Evolutionary conservation across 2,888 invertebrate species (phyloP).

Genomic region (Onchidella celtica): DNA sequence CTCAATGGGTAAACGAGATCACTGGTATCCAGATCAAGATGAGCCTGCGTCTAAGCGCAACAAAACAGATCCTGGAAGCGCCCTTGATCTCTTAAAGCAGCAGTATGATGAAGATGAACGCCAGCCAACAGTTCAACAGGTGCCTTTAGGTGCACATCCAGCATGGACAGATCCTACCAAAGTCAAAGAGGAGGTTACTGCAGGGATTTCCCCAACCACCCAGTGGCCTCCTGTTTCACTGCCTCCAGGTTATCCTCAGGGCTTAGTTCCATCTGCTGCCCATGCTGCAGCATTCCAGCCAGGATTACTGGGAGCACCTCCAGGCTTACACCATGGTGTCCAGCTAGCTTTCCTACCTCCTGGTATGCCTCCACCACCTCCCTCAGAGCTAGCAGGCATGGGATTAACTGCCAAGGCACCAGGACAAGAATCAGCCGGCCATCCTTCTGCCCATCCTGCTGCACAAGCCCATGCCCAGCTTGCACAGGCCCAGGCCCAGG

Average conservation of each 20-base stretch:
- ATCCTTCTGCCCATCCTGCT: neutral
- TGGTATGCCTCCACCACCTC: conserved; percentile 46
- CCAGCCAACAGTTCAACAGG: conserved; percentile 46
- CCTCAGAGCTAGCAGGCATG: conserved; percentile 34
- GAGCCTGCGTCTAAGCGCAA: conserved; percentile 67
- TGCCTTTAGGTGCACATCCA: conserved; percentile 1
- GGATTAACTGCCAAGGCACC: conserved; percentile 21
- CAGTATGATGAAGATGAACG: conserved; percentile 72
- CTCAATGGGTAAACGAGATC: conserved; percentile 33
- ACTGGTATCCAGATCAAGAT: conserved; percentile 40
- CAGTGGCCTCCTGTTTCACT: conserved; percentile 39
- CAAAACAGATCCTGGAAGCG: conserved; percentile 65
- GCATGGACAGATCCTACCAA: conserved; percentile 26
- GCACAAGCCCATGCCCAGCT: conserved; percentile 23
- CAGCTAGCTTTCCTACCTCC: conserved; percentile 46
- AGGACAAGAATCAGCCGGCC: conserved; percentile 15
- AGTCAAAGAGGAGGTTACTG: conserved; percentile 44
- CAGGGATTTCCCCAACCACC: neutral
- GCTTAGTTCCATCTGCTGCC: conserved; percentile 23
- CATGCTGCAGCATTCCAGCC: conserved; percentile 47
- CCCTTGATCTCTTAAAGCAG: conserved; percentile 76
- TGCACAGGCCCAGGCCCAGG: conserved; percentile 23
- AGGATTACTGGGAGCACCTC: conserved; percentile 45
- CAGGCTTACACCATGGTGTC: conserved; percentile 37
- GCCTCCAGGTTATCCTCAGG: conserved; percentile 41